phyloP scores from a whole-genome alignment of 2,888 invertebrate species.

The Gasteruption jaculator region DNA sequence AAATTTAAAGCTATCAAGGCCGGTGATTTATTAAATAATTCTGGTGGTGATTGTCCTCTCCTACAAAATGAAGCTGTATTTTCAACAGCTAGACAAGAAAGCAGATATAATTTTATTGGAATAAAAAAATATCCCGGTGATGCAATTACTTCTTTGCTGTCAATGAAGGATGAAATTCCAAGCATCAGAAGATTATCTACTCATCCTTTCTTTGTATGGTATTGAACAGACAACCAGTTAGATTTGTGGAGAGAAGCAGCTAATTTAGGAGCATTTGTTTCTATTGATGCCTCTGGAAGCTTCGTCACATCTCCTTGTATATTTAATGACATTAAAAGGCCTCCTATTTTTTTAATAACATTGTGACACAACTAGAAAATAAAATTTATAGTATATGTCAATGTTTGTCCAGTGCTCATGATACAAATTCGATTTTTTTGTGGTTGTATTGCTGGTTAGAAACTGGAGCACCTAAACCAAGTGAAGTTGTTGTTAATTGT shows the following conservation, averaged over 20 bases:
- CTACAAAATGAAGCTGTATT: background rate
- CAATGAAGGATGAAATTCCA: constrained; percentile 1
- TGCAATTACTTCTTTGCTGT: constrained; percentile 1
- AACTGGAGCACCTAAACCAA: constrained; percentile 3
- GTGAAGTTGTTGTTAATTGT: constrained; percentile 14
- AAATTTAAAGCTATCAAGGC: constrained; percentile 3
- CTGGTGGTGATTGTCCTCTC: background rate
- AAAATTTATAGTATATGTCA: constrained; percentile 11
- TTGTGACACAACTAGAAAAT: background rate
- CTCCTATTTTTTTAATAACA: constrained; percentile 9
- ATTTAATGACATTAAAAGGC: background rate
- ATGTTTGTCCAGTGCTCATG: constrained; percentile 3
- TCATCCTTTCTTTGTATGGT: constrained; percentile 6
- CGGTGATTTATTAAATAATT: constrained; percentile 1
- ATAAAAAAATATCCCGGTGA: constrained; percentile 9
- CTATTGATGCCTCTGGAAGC: constrained; percentile 12
- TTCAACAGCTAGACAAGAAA: constrained; percentile 8
- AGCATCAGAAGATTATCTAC: constrained; percentile 7
- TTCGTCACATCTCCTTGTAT: constrained; percentile 5
- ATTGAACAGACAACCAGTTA: constrained; percentile 11
- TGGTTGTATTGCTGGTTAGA: constrained; percentile 9
- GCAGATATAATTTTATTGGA: constrained; percentile 2
- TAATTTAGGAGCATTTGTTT: background rate
- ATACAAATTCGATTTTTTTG: background rate
- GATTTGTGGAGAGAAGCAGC: constrained; percentile 6